Evolutionary conservation across 2,113 vertebrate species (phyloP).

Genomic region (Tyto alba): DNA sequence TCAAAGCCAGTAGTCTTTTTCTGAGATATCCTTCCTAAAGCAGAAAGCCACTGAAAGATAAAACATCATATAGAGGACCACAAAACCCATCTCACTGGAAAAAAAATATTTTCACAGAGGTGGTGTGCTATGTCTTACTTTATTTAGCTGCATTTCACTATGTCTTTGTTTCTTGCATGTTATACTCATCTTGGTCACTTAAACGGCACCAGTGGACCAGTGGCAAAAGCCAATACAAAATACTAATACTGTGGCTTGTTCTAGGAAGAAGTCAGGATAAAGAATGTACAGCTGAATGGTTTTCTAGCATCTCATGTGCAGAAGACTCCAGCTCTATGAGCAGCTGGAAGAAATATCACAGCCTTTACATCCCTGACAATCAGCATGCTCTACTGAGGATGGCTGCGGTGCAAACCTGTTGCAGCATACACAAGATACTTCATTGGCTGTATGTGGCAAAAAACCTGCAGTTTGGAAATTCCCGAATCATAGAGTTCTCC

Average conservation of each 20-base stretch:
- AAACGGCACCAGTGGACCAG: neutral
- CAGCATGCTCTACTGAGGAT: neutral
- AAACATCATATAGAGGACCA: rapidly evolving
- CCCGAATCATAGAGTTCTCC: neutral
- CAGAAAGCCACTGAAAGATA: neutral
- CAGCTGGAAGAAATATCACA: neutral
- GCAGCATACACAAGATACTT: neutral
- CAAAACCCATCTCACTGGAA: neutral
- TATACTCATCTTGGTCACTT: neutral
- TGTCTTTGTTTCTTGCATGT: neutral
- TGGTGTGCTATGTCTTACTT: neutral
- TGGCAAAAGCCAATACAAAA: neutral
- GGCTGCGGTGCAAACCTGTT: neutral
- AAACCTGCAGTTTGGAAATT: neutral
- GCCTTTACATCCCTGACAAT: neutral
- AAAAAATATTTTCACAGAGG: neutral
- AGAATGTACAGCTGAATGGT: neutral
- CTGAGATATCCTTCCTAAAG: neutral
- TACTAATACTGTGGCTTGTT: neutral
- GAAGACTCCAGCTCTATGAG: neutral
- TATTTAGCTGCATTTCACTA: neutral
- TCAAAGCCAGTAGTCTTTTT: neutral
- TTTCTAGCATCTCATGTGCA: neutral
- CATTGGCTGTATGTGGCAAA: neutral
- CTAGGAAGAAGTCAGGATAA: neutral